A percentile compares a stretch with the other conserved stretches of the same genome.
phyloP scores from a whole-genome alignment of 2,797 vertebrate genomes.

The Sebastes nivosus region DNA sequence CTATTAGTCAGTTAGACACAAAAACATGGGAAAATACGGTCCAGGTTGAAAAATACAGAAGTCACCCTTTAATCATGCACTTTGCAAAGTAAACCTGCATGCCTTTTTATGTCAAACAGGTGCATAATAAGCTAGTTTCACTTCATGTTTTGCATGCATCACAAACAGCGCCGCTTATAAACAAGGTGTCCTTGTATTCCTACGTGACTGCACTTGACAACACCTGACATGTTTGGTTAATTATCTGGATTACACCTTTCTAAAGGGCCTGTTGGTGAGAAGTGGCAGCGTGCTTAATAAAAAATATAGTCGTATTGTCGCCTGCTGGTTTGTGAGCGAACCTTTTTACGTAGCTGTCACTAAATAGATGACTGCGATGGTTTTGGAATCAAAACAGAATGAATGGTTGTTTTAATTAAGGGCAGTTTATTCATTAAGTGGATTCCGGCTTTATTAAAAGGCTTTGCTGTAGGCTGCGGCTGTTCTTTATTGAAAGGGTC shows the following conservation, averaged over 20 bases:
- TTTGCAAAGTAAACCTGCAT: too few species aligned
- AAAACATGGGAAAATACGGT: too few species aligned
- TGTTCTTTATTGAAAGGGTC: constrained; percentile 11
- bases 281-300: background rate
- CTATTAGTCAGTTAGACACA: too few species aligned
- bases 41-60: background rate
- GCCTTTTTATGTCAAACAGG: background rate
- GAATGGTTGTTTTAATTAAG: constrained; percentile 5
- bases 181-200: background rate
- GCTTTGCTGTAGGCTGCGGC: background rate
- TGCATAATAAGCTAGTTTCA: background rate
- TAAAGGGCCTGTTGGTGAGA: background rate
- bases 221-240: constrained; percentile 22
- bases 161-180: background rate
- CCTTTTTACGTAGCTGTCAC: background rate
- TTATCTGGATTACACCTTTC: constrained; percentile 42
- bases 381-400: background rate
- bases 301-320: background rate
- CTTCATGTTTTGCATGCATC: background rate
- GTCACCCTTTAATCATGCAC: background rate
- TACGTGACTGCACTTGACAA: background rate
- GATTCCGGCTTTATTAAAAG: background rate
- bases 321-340: constrained; percentile 13
- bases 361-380: constrained; percentile 4
- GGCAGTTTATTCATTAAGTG: constrained; percentile 4